Evolutionary conservation across 2,888 invertebrate genomes (phyloP).

Genomic region (Acholoe squamosa): DNA sequence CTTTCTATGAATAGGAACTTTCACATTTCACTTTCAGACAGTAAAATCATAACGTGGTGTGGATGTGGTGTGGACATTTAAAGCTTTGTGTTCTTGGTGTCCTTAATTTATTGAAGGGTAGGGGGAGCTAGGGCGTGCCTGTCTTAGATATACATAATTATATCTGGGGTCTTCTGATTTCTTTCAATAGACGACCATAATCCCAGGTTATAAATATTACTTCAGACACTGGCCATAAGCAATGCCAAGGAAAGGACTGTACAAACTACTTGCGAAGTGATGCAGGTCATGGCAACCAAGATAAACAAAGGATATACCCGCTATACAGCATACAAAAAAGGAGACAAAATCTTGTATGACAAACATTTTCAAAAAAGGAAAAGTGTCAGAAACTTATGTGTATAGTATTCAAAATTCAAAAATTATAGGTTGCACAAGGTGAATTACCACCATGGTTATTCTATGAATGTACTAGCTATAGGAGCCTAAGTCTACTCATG

Average conservation of each 20-base stretch:
- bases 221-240: background rate
- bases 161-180: too few relatives aligned
- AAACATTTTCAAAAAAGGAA: conserved; percentile 32
- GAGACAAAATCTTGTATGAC: background rate
- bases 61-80: too few relatives aligned
- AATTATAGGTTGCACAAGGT: background rate
- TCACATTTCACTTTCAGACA: too few relatives aligned
- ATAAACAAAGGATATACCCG: conserved; percentile 57
- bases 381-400: background rate
- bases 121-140: too few relatives aligned
- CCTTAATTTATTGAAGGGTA: too few relatives aligned
- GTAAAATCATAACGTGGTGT: too few relatives aligned
- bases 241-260: background rate
- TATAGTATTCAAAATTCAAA: conserved; percentile 43
- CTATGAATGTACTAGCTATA: background rate
- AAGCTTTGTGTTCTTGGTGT: too few relatives aligned
- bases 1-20: too few relatives aligned
- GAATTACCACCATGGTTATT: background rate
- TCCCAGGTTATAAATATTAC: too few relatives aligned
- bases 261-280: conserved; percentile 11
- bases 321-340: conserved; percentile 54
- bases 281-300: background rate
- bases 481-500: conserved; percentile 19
- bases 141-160: too few relatives aligned
- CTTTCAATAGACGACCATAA: too few relatives aligned